Evolutionary conservation across 2,888 invertebrate genomes (phyloP).

Genomic region (Limenitis camilla): DNA sequence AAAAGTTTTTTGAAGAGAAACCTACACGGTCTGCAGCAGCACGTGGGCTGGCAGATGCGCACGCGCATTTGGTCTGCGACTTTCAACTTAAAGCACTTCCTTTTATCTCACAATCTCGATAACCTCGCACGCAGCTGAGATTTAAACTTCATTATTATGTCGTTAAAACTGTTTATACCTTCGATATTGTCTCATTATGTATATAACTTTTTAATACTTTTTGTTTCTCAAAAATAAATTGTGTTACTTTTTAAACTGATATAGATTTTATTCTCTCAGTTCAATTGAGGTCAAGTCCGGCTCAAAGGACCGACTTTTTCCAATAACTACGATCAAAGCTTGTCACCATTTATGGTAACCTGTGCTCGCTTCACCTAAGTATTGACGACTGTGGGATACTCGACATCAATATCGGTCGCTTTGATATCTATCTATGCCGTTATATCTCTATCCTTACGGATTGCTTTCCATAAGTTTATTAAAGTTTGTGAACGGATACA

Average conservation of each 20-base stretch:
- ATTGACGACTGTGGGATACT: slow-evolving; percentile 71
- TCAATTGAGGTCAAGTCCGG: slow-evolving; percentile 61
- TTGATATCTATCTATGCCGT: slow-evolving; percentile 58
- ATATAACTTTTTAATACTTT: background rate
- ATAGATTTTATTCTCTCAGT: slow-evolving; percentile 16
- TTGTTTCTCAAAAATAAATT: background rate
- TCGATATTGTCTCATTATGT: slow-evolving; percentile 35
- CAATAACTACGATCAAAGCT: slow-evolving; percentile 58
- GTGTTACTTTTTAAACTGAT: background rate
- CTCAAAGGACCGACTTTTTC: slow-evolving; percentile 62
- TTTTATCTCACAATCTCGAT: slow-evolving; percentile 56
- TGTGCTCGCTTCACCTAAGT: slow-evolving; percentile 46
- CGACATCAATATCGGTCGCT: slow-evolving; percentile 42
- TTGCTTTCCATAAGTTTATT: too few species aligned
- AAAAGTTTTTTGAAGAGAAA: slow-evolving; percentile 49
- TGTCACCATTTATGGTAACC: slow-evolving; percentile 64
- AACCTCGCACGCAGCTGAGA: slow-evolving; percentile 50
- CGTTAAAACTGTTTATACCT: slow-evolving; percentile 38
- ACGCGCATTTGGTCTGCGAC: slow-evolving; percentile 48
- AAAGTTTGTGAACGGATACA: background rate
- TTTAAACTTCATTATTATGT: slow-evolving; percentile 55
- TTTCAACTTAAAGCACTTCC: slow-evolving; percentile 37
- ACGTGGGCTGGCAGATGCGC: slow-evolving; percentile 72
- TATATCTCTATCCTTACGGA: slow-evolving; percentile 34
- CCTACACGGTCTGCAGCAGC: slow-evolving; percentile 60